phyloP scores from a whole-genome alignment of 2,797 vertebrate genomes.

The Cuniculus paca region DNA sequence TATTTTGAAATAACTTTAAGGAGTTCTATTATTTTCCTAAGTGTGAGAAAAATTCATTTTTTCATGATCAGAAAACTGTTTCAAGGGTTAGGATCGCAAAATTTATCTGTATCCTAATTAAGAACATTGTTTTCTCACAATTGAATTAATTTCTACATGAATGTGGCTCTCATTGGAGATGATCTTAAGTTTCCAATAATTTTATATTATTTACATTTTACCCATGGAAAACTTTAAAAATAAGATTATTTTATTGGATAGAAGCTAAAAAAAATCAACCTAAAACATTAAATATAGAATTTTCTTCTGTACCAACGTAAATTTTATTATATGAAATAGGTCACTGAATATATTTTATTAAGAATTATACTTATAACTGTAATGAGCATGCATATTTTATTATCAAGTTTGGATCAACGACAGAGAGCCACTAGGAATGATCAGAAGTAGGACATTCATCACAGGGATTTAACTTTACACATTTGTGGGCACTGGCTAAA shows the following conservation, averaged over 20 bases:
- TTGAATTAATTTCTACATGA: conserved; percentile 9
- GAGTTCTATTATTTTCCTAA: conserved; percentile 81
- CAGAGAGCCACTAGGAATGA: background rate
- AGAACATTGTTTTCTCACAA: conserved; percentile 41
- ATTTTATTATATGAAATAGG: background rate
- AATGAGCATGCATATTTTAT: background rate
- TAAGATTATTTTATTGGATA: conserved; percentile 4
- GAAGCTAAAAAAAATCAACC: background rate
- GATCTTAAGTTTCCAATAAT: conserved; percentile 8
- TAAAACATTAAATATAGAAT: background rate
- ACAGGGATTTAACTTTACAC: background rate
- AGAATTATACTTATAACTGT: background rate
- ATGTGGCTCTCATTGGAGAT: background rate
- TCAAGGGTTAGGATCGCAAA: conserved; percentile 75
- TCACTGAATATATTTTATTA: conserved; percentile 45
- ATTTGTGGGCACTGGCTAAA: background rate
- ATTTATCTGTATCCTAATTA: conserved; percentile 57
- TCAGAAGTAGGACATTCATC: background rate
- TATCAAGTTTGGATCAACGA: conserved; percentile 35
- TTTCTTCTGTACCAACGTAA: background rate
- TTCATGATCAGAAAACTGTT: conserved; percentile 78
- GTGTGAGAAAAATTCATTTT: conserved; percentile 82
- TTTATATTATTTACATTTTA: conserved; percentile 32
- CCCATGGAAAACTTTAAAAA: background rate
- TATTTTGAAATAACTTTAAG: conserved; percentile 78